Percentiles rank a stretch among this genome's conserved stretches.
These are phyloP conservation scores for Diplazon laetatorius DNA, from an alignment of 2,888 invertebrate genomes.

Conservation along the genomic window DNA sequence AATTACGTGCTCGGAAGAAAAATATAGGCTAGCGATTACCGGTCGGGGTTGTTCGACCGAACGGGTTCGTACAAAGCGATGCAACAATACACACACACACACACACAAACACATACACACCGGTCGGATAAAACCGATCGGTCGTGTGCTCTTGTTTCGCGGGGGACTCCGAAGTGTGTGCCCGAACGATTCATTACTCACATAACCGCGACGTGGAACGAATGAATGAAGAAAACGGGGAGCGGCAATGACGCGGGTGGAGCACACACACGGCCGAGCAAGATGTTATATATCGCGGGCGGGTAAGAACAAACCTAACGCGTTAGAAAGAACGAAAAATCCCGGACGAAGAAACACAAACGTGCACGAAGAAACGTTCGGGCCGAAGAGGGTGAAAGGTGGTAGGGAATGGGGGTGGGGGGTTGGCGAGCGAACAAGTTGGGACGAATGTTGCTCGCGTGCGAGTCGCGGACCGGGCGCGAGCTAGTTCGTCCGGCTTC, in stretches of 20 bases:
- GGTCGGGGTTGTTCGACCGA: conserved; percentile 60
- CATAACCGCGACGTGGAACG: conserved; percentile 77
- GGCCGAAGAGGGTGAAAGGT: conserved; percentile 53
- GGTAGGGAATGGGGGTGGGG: conserved; percentile 59
- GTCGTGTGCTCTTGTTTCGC: conserved; percentile 57
- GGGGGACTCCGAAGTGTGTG: conserved; percentile 47
- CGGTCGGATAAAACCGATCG: conserved; percentile 54
- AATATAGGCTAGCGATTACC: conserved; percentile 75
- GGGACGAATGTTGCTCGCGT: conserved; percentile 63
- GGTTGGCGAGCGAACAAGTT: conserved; percentile 39
- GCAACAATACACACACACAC: conserved; percentile 5
- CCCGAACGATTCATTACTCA: conserved; percentile 71
- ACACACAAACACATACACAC: conserved; percentile 1
- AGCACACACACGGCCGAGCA: too few species aligned
- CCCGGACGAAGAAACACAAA: conserved; percentile 54
- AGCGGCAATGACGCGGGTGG: conserved; percentile 20
- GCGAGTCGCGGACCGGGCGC: conserved; percentile 58
- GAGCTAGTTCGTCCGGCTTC: conserved; percentile 76
- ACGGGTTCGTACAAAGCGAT: conserved; percentile 24
- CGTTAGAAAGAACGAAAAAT: conserved; percentile 50
- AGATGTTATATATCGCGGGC: too few species aligned
- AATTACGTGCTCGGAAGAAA: conserved; percentile 76
- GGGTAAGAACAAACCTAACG: conserved; percentile 30
- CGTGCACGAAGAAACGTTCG: conserved; percentile 56
- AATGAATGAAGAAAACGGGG: conserved; percentile 71